Percentiles rank a stretch among this genome's conserved stretches.
phyloP scores from a whole-genome alignment of 2,797 vertebrate genomes.

The Sebastes reedi region DNA sequence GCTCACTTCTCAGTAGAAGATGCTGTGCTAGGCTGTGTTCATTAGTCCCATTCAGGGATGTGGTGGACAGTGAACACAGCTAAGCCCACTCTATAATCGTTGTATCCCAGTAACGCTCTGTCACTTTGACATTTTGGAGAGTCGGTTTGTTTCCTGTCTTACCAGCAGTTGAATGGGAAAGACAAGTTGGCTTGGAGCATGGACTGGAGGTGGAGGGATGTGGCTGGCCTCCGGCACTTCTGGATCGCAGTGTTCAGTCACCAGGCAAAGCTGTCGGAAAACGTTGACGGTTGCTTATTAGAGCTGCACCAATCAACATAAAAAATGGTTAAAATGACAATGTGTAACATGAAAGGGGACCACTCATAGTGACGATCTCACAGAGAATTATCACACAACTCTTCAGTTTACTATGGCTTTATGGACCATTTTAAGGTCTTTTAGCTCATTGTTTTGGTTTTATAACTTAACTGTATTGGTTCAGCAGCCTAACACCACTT shows the following conservation, averaged over 20 bases:
- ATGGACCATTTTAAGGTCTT: neutral
- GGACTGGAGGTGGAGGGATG: too few species aligned
- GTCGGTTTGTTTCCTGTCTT: neutral
- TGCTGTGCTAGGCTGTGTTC: constrained; percentile 31
- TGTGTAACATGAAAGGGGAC: neutral
- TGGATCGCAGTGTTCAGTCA: neutral
- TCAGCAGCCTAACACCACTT: neutral
- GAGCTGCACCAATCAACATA: neutral
- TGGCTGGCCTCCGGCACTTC: too few species aligned
- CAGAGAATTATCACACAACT: neutral
- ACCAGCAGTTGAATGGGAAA: neutral
- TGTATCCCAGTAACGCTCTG: neutral
- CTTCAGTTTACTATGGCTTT: neutral
- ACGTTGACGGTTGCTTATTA: neutral
- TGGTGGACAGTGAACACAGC: neutral
- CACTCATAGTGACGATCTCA: neutral
- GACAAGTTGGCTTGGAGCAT: neutral
- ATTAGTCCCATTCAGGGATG: constrained; percentile 25
- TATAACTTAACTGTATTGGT: neutral
- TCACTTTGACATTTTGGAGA: neutral
- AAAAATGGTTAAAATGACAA: neutral
- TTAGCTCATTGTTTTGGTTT: neutral
- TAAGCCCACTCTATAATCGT: neutral
- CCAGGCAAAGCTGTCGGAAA: neutral
- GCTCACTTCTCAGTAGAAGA: constrained; percentile 45